These are phyloP conservation scores for Balanococcus diminutus DNA, from an alignment of 2,888 invertebrate species.

Conservation along the genomic window DNA sequence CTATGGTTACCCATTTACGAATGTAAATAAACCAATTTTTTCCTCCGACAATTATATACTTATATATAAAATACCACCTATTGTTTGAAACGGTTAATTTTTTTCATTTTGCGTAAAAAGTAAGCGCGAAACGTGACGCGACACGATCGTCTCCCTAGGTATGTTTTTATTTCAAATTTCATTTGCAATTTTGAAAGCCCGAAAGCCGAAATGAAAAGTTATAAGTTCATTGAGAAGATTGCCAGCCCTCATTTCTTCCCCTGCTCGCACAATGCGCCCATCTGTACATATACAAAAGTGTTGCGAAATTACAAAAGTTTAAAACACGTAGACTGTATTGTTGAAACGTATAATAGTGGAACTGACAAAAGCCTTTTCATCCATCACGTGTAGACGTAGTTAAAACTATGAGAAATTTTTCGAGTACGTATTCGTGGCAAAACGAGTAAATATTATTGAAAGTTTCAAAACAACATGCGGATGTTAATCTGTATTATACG, in stretches of 20 bases:
- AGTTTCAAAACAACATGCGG: constrained; percentile 1
- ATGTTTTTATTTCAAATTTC: not conserved
- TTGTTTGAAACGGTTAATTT: not conserved
- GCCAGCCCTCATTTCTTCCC: not conserved
- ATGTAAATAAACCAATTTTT: constrained; percentile 9
- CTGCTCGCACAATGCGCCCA: not conserved
- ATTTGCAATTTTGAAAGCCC: not conserved
- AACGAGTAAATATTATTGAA: constrained; percentile 18
- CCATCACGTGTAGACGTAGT: not conserved
- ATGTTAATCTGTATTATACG: not conserved
- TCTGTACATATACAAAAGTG: not conserved
- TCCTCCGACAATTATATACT: not conserved
- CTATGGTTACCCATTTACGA: not conserved
- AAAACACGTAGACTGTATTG: not conserved
- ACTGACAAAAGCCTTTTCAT: constrained; percentile 22
- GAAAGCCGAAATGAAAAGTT: constrained; percentile 29
- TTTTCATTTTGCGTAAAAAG: not conserved
- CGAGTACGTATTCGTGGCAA: not conserved
- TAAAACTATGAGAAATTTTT: constrained; percentile 8
- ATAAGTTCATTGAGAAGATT: not conserved
- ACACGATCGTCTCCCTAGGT: not conserved
- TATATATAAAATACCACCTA: not conserved
- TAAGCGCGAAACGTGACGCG: not conserved
- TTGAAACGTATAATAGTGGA: not conserved
- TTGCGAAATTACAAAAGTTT: constrained; percentile 22